Evolutionary conservation across 2,888 invertebrate genomes (phyloP), one percentile per base, ranked within the genome.

Genomic region (Plusia festucae): DNA sequence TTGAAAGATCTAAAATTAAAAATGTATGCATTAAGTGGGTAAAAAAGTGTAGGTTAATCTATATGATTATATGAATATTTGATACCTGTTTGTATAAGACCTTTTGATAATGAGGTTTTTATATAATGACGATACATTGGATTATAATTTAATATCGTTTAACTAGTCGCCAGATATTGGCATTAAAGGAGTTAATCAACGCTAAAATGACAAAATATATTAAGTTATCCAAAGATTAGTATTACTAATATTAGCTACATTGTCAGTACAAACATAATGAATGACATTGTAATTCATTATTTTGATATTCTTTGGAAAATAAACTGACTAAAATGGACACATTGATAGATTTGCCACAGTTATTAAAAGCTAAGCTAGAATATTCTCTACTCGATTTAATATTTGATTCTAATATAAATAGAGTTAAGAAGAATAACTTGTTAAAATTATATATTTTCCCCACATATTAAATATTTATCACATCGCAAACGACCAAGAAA

Each of bases 1-100:
- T 88, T 87, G 88, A 88, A 88, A 82, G 87, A 81, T 83, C 79
- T 74, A 63, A 75, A 82, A 79, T 77, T 76, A 74, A 73, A 72
- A 66, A 69, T 61, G 20, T 60, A 73, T 64, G 71, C 72, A 63
- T 76, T 73, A 74, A 78, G 74, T 82, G 69, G 76, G 68, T 61
- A 30, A 53, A 71, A 76, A 72, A 68, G 60, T 54, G 63, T 59
- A 68, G 13, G 24, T 40, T 70, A 75, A 80, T 80, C 70, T 69
- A 60, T 75, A 65, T 74, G 68, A 82, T 82, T 80, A 75, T 53
- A 62, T 53, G 60, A 44, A 63, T 58, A 52, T 69, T 20, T 24
- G 63, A 65, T 61, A 61, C 34, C 53, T 73, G 55, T 78, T 79
- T 80, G 72, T 73, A 57, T 73, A 68, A 63, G 58, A 68, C 57